Evolutionary conservation across 2,797 vertebrate species (phyloP).

Genomic region (Aulostomus chinensis): DNA sequence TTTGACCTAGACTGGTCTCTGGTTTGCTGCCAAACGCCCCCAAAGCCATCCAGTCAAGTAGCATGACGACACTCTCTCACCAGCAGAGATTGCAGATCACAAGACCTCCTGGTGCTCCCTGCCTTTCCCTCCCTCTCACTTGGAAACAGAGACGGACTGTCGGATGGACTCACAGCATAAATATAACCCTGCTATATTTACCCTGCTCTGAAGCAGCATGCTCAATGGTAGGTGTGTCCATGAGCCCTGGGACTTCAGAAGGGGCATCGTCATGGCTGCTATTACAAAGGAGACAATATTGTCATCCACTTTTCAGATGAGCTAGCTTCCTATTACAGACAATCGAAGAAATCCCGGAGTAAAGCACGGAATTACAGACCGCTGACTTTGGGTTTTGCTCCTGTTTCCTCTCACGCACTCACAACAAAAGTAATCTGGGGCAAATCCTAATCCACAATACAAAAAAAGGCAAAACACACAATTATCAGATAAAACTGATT

Average conservation of each 20-base stretch:
- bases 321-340: neutral
- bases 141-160: slow-evolving; percentile 60
- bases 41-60: slow-evolving; percentile 17
- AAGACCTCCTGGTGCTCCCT: slow-evolving; percentile 49
- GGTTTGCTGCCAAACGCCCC: slow-evolving; percentile 22
- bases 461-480: slow-evolving; percentile 6
- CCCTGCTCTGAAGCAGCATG: slow-evolving; percentile 54
- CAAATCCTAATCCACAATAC: slow-evolving; percentile 18
- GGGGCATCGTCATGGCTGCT: slow-evolving; percentile 5
- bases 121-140: slow-evolving; percentile 47
- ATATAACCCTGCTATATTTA: slow-evolving; percentile 78
- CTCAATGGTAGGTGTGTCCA: slow-evolving; percentile 51
- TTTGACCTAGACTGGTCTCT: slow-evolving; percentile 19
- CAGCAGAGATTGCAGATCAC: slow-evolving; percentile 48
- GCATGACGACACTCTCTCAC: slow-evolving; percentile 49
- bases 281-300: slow-evolving; percentile 6
- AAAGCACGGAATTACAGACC: neutral
- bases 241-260: slow-evolving; percentile 7
- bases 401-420: neutral
- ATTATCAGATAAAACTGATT: neutral
- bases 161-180: slow-evolving; percentile 66
- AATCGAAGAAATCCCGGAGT: neutral
- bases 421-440: slow-evolving; percentile 25
- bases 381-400: slow-evolving; percentile 3
- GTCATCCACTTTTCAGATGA: neutral